Percentiles rank a stretch among this genome's conserved stretches.
These are phyloP conservation scores for Alviniconcha strummeri DNA, from an alignment of 2,888 invertebrate species.

Conservation along the genomic window DNA sequence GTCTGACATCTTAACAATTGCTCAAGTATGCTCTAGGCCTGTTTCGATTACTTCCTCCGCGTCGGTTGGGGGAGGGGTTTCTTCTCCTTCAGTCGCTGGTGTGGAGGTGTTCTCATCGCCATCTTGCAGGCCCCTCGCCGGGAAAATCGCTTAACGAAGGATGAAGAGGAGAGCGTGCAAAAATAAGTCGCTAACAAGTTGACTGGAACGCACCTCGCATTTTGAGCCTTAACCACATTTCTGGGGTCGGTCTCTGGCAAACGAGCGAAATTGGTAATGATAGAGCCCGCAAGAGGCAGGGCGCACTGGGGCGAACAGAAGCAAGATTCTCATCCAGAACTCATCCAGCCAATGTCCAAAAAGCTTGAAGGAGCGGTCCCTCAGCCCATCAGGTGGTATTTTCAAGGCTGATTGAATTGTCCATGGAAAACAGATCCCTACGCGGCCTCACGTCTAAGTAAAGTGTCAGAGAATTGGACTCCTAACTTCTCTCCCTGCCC, in stretches of 20 bases:
- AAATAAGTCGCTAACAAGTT: slow-evolving; percentile 38
- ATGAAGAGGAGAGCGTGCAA: slow-evolving; percentile 25
- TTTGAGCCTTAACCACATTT: slow-evolving; percentile 40
- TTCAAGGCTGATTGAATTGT: slow-evolving; percentile 31
- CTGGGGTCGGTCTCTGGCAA: slow-evolving; percentile 24
- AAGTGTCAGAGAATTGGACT: slow-evolving; percentile 16
- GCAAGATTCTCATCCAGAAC: slow-evolving; percentile 12
- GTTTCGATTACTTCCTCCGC: slow-evolving; percentile 36
- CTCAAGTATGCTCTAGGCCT: slow-evolving; percentile 43
- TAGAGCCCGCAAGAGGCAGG: slow-evolving; percentile 26
- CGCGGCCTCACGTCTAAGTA: slow-evolving; percentile 18
- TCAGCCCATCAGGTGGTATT: slow-evolving; percentile 30
- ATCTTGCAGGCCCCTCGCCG: slow-evolving; percentile 36
- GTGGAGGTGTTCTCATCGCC: slow-evolving; percentile 22
- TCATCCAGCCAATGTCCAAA: slow-evolving; percentile 10
- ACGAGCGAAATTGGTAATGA: slow-evolving; percentile 34
- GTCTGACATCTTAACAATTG: slow-evolving; percentile 41
- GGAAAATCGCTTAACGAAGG: slow-evolving; percentile 38
- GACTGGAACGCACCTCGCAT: slow-evolving; percentile 32
- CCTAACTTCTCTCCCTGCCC: neutral
- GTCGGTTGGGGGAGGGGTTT: slow-evolving; percentile 13
- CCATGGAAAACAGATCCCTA: slow-evolving; percentile 35
- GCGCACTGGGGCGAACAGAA: slow-evolving; percentile 18
- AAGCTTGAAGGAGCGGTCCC: neutral
- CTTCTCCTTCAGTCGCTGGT: slow-evolving; percentile 18